Evolutionary conservation across 2,888 invertebrate genomes (phyloP), one percentile per base, ranked within the genome.

Genomic region (Pilophorus perplexus): DNA sequence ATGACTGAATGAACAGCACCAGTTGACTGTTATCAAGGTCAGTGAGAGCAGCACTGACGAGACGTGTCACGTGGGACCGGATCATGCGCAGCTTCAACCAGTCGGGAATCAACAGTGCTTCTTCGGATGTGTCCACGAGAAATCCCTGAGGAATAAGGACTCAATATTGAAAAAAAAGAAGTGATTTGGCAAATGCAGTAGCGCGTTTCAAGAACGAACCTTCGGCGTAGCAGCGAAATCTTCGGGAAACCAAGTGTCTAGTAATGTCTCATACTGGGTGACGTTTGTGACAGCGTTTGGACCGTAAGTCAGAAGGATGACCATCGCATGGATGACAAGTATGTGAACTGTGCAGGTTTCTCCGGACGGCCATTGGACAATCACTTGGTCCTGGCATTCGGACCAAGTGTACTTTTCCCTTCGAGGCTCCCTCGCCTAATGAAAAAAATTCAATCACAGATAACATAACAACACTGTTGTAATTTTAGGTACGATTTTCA

Each of bases 1-100:
- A 97, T 14, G 93, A 94, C 78, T 96, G 96, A 62, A 96, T 92
- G 77, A 95, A 96, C 8, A 96, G 80, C 6, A 96, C 89, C 60
- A 96, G 81, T 76, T 96, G 94, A 64, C 88, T 85, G 0, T 93
- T 89, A 59, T 93, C 90, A 69, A 96, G 79, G 72, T 90, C 92
- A 59, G 87, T 83, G 27, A 96, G 81, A 0, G 93, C 95, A 0
- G 92, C 90, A 73, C 90, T 89, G 27, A 96, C 87, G 23, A 97
- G 80, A 50, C 87, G 80, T 1, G 88, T 82, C 2, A 93, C 88
- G 38, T 87, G 87, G 0, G 93, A 91, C 10, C 93, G 83, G 57
- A 87, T 85, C 80, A 93, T 91, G 74, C 90, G 84, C 42, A 94
- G 80, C 73, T 93, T 89, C 74, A 96, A 80, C 95, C 95, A 96